A percentile compares a stretch with the other conserved stretches of the same genome.
These are phyloP conservation scores for Alces alces DNA, from an alignment of 2,113 vertebrate species.

Conservation along the genomic window DNA sequence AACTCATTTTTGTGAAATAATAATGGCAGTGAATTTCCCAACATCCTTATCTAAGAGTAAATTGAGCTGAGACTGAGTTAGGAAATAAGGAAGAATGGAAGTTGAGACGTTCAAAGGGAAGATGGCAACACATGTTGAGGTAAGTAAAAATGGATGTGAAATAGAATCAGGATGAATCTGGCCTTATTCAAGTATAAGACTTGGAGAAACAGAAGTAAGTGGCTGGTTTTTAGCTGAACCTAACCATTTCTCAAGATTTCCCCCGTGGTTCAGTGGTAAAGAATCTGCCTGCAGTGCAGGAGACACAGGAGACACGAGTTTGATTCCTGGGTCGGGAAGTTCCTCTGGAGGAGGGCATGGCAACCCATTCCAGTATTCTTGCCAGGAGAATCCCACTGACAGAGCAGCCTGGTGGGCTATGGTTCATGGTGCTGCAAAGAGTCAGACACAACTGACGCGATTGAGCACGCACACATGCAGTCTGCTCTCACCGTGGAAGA, in stretches of 20 bases:
- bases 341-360: background rate
- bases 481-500: background rate
- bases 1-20: background rate
- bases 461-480: rapidly evolving
- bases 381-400: background rate
- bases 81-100: background rate
- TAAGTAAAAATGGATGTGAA: background rate
- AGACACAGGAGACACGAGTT: background rate
- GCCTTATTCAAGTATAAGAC: background rate
- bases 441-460: background rate
- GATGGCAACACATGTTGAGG: background rate
- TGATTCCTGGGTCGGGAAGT: background rate
- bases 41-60: background rate
- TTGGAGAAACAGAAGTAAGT: background rate
- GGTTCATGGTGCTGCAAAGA: too few species aligned
- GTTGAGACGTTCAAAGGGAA: background rate
- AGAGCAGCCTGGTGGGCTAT: background rate
- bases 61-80: background rate
- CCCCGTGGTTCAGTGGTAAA: background rate
- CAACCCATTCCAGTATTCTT: background rate
- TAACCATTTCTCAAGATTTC: background rate
- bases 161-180: background rate
- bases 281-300: background rate
- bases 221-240: background rate
- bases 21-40: background rate